These are phyloP conservation scores for Bradysia coprophila DNA, from an alignment of 1,140 invertebrate species.

Conservation along the genomic window DNA sequence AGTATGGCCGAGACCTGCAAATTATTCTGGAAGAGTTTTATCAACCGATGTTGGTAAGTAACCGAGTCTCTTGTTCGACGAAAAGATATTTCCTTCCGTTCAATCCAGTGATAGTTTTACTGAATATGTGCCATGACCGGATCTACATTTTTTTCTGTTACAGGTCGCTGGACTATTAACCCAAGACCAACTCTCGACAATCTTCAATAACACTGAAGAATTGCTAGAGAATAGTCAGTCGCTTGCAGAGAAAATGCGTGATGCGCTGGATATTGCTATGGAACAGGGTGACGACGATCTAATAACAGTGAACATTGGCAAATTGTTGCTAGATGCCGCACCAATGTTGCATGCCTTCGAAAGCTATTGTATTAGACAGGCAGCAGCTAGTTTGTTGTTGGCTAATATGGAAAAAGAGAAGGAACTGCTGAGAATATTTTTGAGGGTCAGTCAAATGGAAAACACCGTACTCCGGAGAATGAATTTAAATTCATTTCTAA, in stretches of 20 bases:
- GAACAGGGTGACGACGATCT: constrained; percentile 65
- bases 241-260: constrained; percentile 68
- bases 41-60: constrained; percentile 76
- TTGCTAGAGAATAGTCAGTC: constrained; percentile 73
- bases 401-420: constrained; percentile 90
- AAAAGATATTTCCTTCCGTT: too few relatives aligned
- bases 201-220: constrained; percentile 89
- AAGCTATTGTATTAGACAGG: constrained; percentile 83
- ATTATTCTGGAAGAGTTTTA: constrained; percentile 90
- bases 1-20: constrained; percentile 79
- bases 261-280: constrained; percentile 67
- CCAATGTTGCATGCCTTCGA: constrained; percentile 88
- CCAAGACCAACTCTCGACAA: constrained; percentile 64
- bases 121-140: too few relatives aligned
- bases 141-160: too few relatives aligned
- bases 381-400: constrained; percentile 68
- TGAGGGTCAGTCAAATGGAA: constrained; percentile 92
- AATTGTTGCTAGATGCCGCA: constrained; percentile 78
- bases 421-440: constrained; percentile 81
- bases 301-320: constrained; percentile 75
- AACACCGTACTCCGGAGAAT: constrained; percentile 80
- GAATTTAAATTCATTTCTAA: constrained; percentile 93
- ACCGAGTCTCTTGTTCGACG: too few relatives aligned
- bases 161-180: constrained; percentile 69
- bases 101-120: too few relatives aligned